Base-by-base conservation (phyloP, 2,113 vertebrate species). In the Seriola rivoliana region DNA sequence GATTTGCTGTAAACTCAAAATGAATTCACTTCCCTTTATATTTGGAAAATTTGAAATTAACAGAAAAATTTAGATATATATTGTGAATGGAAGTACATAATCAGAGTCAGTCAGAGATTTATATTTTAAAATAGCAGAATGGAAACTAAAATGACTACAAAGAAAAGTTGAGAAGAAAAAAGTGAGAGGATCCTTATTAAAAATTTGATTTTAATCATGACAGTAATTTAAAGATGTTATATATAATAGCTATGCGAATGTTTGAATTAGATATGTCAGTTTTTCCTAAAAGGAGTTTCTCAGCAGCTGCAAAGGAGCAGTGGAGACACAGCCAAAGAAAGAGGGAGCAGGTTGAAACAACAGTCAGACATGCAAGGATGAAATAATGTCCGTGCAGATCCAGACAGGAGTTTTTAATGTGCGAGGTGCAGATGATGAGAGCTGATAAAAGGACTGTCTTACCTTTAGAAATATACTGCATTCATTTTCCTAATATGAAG, bases 341-440 rank as follows among this genome's bases (percentile, higher is more conserved):
- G 23, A 52, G 8, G 1, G 23, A 74, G 62, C 73, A 78, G 32
- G 81, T 82, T 80, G 62, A 57, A 82, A 82, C 82, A 82, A 54
- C 44, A 42, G 40, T 65, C 55, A 69, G 64, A 88, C 71, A 58
- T 64, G 71, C 40, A 71, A 54, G 50, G 57, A 75, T 84, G 74
- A 89, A 79, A 69, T 72, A 55, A 75, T 19, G 60, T 78, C 80
- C 84, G 73, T 32, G 65, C 58, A 63, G 73, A 74, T 76, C n/a
- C 62, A 48, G 83, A 77, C 75, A 69, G 57, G 82, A 80, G 25
- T 58, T 69, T 23, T 65, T 85, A 36, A 74, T 65, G 69, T 78
- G 50, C 23, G 63, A 34, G 25, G 12, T 4, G 34, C 12, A 40
- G 57, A 78, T 38, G 32, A 55, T 23, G 63, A 58, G n/a, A 60